Evolutionary conservation across 2,113 vertebrate species (phyloP).

Genomic region (Ovis canadensis): DNA sequence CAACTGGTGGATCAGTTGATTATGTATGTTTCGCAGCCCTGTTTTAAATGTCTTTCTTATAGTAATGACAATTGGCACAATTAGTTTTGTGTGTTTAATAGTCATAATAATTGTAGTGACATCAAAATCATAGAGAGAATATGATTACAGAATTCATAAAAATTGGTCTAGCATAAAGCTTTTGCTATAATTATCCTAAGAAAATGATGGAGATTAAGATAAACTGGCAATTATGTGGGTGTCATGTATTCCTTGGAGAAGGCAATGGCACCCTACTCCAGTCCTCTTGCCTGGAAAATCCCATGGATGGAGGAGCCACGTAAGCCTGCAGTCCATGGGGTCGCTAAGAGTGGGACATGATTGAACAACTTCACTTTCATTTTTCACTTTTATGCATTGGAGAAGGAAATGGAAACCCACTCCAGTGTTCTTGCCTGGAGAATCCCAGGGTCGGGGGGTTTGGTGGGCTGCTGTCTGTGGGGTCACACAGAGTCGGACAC

Average conservation of each 20-base stretch:
- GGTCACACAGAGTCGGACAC: fast-evolving
- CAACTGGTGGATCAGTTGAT: background rate
- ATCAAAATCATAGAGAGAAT: background rate
- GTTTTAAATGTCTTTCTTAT: background rate
- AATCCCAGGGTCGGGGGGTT: background rate
- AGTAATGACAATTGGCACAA: background rate
- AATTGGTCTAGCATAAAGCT: background rate
- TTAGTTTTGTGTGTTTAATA: background rate
- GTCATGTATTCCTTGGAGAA: background rate
- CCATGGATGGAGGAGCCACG: background rate
- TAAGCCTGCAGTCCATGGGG: background rate
- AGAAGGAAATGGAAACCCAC: background rate
- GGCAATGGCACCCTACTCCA: background rate
- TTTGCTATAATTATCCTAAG: background rate
- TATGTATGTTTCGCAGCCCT: background rate
- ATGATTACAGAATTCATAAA: background rate
- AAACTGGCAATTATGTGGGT: background rate
- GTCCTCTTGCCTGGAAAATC: background rate
- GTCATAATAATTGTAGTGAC: background rate
- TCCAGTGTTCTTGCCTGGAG: background rate
- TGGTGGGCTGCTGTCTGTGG: background rate
- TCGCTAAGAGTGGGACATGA: fast-evolving
- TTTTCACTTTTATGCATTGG: background rate
- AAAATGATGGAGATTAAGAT: background rate
- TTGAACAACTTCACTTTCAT: background rate